Conservation (phyloP, 2,113 vertebrate species). For the Caranx melampygus region DNA sequence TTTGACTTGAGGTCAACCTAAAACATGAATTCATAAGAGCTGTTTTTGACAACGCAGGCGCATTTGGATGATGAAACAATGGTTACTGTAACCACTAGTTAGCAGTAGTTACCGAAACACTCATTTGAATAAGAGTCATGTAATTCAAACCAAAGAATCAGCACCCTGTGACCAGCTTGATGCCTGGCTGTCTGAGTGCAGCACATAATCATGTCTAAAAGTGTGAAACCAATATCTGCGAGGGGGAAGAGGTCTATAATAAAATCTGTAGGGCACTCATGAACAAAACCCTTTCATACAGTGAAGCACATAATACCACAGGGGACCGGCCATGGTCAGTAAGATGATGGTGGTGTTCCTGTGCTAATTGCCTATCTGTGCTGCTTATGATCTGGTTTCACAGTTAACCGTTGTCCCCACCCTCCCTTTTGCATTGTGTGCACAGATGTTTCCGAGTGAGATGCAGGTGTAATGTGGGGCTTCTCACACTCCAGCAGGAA, state of each 20-base stretch:
- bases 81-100: not conserved
- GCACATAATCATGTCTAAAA: slow-evolving; percentile 34
- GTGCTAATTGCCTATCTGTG: slow-evolving; percentile 44
- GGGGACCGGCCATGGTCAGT: slow-evolving; percentile 32
- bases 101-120: not conserved
- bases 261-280: slow-evolving; percentile 33
- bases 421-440: slow-evolving; percentile 61
- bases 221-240: slow-evolving; percentile 42
- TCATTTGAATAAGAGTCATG: slow-evolving; percentile 34
- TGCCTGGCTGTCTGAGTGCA: slow-evolving; percentile 20
- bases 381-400: slow-evolving; percentile 68
- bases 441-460: slow-evolving; percentile 75
- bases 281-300: slow-evolving; percentile 39
- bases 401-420: slow-evolving; percentile 55
- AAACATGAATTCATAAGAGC: not conserved
- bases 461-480: slow-evolving; percentile 69
- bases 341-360: slow-evolving; percentile 33
- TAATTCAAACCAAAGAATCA: not conserved
- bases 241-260: slow-evolving; percentile 32
- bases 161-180: slow-evolving; percentile 15
- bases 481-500: slow-evolving; percentile 70
- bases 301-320: slow-evolving; percentile 11
- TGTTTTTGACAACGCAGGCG: not conserved
- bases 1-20: too few species aligned
- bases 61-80: not conserved